phyloP scores from a whole-genome alignment of 2,113 vertebrate genomes.

The Prunella himalayana region DNA sequence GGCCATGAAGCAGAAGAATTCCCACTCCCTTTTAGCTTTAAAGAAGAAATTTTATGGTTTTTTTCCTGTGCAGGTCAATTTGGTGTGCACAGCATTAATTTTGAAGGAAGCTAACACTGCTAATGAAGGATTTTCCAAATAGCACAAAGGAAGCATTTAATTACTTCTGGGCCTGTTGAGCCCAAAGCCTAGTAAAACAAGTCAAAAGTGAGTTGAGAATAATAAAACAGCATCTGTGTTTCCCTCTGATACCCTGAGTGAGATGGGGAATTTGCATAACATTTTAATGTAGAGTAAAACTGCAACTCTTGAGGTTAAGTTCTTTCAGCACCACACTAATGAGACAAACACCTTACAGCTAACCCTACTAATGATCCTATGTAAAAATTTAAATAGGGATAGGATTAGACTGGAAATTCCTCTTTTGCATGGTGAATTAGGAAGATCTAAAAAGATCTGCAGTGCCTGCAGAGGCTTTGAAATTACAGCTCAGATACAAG shows the following conservation, averaged over 20 bases:
- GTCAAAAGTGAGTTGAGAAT: conserved; percentile 32
- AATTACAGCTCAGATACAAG: not conserved
- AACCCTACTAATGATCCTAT: not conserved
- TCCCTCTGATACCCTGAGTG: not conserved
- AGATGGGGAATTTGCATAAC: conserved; percentile 33
- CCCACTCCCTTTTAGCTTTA: not conserved
- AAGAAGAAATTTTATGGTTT: not conserved
- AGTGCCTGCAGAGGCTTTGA: not conserved
- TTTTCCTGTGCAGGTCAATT: not conserved
- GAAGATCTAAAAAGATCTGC: not conserved
- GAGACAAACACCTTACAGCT: conserved; percentile 13
- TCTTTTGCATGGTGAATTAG: not conserved
- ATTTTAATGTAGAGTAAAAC: not conserved
- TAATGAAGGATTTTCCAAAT: conserved; percentile 35
- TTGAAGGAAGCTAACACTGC: not conserved
- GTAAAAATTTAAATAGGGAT: not conserved
- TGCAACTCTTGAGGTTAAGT: not conserved
- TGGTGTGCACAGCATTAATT: not conserved
- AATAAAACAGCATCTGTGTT: conserved; percentile 31
- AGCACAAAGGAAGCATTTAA: conserved; percentile 48
- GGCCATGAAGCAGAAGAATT: not conserved
- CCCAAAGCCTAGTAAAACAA: conserved; percentile 39
- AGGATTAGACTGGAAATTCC: conserved; percentile 20
- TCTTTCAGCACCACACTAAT: not conserved
- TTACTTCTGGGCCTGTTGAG: conserved; percentile 15